Conservation (phyloP, 37 sponge, comb jelly and placozoan genomes). For the Chondrosia reniformis region DNA sequence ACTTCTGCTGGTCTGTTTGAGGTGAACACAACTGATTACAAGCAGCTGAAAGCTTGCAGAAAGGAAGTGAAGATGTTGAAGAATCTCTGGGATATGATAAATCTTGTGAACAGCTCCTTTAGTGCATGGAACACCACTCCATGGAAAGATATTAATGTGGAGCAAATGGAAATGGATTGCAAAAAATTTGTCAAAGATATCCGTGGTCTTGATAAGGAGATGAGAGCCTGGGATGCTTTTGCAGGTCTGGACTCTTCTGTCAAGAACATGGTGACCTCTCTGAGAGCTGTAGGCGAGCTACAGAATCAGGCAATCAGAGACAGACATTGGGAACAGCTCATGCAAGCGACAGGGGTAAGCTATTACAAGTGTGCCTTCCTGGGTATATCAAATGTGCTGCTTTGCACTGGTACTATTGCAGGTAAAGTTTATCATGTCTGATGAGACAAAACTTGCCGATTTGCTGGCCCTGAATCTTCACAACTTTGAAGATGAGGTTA, state of each 20-base stretch:
- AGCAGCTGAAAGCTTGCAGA: conserved; percentile 94
- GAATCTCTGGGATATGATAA: conserved; percentile 89
- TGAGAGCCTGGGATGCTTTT: conserved; percentile 97
- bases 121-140: conserved; percentile 93
- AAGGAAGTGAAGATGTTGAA: conserved; percentile 81
- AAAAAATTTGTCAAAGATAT: conserved; percentile 99
- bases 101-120: conserved; percentile 87
- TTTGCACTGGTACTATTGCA: not conserved
- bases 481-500: conserved; percentile 97
- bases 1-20: conserved; percentile 91
- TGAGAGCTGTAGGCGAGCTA: conserved; percentile 93
- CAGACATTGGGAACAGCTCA: conserved; percentile 98
- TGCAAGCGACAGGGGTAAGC: conserved; percentile 93
- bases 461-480: conserved; percentile 95
- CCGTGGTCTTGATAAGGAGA: conserved; percentile 92
- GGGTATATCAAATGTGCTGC: not conserved
- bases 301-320: conserved; percentile 98
- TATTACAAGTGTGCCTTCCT: not conserved
- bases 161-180: conserved; percentile 94
- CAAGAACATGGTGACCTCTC: conserved; percentile 99
- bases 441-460: conserved; percentile 89
- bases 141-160: conserved; percentile 96
- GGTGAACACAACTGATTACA: conserved; percentile 94
- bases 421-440: conserved; percentile 98
- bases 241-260: conserved; percentile 90